Percentiles rank a stretch among this genome's conserved stretches.
phyloP scores from a whole-genome alignment of 2,797 vertebrate genomes.

The Merluccius polli region DNA sequence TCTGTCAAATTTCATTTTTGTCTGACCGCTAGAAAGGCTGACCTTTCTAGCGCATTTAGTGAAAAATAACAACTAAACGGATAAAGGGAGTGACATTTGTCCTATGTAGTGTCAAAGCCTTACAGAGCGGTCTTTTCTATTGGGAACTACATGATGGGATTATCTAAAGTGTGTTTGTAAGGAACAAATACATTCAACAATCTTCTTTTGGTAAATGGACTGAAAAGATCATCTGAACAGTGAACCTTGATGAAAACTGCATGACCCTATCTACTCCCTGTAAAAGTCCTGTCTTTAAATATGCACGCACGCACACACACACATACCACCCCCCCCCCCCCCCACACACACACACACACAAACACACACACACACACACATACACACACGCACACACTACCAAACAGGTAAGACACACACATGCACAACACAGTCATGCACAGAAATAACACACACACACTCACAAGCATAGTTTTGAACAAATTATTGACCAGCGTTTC shows the following conservation, averaged over 20 bases:
- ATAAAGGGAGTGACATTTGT: constrained; percentile 1
- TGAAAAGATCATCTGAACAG: neutral
- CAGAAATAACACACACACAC: neutral
- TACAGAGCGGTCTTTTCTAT: neutral
- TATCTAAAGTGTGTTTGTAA: neutral
- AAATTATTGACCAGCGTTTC: neutral
- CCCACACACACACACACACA: neutral
- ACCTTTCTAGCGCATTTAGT: constrained; percentile 49
- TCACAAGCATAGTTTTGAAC: neutral
- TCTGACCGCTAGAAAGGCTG: constrained; percentile 30
- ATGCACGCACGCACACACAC: neutral
- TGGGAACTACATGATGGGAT: neutral
- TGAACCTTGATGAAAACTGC: neutral
- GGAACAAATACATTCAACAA: neutral
- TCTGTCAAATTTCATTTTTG: constrained; percentile 44
- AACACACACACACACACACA: neutral
- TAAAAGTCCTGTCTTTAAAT: neutral
- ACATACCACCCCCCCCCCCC: neutral
- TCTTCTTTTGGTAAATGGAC: neutral
- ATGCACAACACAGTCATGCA: neutral
- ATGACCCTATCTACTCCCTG: neutral
- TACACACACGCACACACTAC: neutral
- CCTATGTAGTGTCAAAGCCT: neutral
- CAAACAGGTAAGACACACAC: no score
- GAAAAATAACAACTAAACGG: neutral